Evolutionary conservation across 2,888 invertebrate species (phyloP).

Genomic region (Brassicogethes aeneus): DNA sequence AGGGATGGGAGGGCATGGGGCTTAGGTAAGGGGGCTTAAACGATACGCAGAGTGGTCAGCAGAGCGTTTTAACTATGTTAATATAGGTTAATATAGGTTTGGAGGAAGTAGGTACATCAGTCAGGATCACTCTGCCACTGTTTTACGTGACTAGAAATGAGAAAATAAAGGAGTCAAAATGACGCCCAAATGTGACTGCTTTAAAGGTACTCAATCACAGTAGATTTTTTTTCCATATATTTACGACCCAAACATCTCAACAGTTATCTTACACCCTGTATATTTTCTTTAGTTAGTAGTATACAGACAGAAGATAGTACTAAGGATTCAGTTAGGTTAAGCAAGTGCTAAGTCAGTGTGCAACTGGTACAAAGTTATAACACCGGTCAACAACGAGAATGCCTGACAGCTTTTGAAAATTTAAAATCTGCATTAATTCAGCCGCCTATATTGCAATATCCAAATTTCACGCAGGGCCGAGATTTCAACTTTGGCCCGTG

Average conservation of each 20-base stretch:
- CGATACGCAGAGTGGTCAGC: conserved; percentile 33
- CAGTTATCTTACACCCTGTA: conserved; percentile 1
- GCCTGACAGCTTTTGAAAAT: too few species aligned
- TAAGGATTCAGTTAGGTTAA: too few species aligned
- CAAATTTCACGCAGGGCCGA: too few species aligned
- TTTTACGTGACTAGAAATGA: conserved; percentile 35
- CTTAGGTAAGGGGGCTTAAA: conserved; percentile 16
- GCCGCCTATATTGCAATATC: too few species aligned
- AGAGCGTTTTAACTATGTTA: conserved; percentile 30
- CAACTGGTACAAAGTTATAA: too few species aligned
- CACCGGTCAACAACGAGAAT: too few species aligned
- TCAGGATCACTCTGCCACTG: conserved; percentile 37
- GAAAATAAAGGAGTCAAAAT: conserved; percentile 28
- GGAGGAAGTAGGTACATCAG: conserved; percentile 38
- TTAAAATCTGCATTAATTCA: too few species aligned
- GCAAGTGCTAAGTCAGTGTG: too few species aligned
- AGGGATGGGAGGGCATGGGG: conserved; percentile 6
- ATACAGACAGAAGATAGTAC: too few species aligned
- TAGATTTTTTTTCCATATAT: conserved; percentile 18
- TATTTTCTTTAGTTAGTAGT: too few species aligned
- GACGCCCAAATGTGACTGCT: conserved; percentile 28
- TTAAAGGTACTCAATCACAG: conserved; percentile 39
- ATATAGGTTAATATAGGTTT: too few species aligned
- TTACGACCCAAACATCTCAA: neutral
- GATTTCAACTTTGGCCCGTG: too few species aligned